Evolutionary conservation across 2,113 vertebrate genomes (phyloP).

Genomic region (Tichodroma muraria): DNA sequence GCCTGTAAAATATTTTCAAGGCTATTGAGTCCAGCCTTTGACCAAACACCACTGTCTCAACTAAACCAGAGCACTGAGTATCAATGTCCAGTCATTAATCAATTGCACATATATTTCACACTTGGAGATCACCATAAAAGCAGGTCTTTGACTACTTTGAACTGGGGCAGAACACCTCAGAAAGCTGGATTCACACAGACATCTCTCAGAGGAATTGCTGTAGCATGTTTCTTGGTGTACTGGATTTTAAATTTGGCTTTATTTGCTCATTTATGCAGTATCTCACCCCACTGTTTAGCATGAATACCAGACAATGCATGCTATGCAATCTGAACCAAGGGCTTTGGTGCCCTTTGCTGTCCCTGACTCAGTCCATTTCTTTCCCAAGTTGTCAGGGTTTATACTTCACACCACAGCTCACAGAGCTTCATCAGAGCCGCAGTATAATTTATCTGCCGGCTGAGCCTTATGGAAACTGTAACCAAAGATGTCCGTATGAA

Average conservation of each 20-base stretch:
- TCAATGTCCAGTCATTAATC: accelerated
- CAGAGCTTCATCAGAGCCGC: background rate
- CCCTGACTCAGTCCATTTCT: background rate
- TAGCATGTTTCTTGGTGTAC: background rate
- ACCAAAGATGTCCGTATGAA: background rate
- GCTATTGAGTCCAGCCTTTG: background rate
- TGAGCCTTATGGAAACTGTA: background rate
- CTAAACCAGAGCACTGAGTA: background rate
- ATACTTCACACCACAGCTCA: background rate
- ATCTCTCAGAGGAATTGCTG: background rate
- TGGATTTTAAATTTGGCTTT: background rate
- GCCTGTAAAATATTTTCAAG: background rate
- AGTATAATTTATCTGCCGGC: background rate
- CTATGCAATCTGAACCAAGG: background rate
- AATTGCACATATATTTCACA: background rate
- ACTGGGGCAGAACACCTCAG: background rate
- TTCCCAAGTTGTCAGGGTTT: background rate
- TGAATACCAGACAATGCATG: background rate
- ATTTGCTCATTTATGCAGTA: background rate
- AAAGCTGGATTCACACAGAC: background rate
- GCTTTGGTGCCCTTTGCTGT: background rate
- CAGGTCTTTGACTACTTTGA: background rate
- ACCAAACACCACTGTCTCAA: background rate
- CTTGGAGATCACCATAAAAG: background rate
- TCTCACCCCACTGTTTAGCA: background rate